Conservation (phyloP, 1,140 invertebrate species). For the Gonatopus flavifemur region DNA sequence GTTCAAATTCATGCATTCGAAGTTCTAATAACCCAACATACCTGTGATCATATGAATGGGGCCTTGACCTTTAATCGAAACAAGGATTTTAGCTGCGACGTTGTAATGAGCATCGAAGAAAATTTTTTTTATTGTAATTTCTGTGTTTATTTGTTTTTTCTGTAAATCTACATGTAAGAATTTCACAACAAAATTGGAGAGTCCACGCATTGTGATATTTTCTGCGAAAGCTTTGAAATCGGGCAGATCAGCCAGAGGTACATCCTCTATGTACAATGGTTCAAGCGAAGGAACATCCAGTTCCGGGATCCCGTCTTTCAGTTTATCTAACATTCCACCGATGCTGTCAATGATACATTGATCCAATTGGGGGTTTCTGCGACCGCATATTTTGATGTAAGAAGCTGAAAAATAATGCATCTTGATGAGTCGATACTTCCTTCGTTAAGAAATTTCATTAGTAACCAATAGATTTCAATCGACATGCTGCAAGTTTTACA, state of each 20-base stretch:
- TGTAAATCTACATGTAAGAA: slow-evolving; percentile 59
- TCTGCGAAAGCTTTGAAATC: slow-evolving; percentile 54
- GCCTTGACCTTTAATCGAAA: slow-evolving; percentile 39
- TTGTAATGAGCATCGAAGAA: slow-evolving; percentile 62
- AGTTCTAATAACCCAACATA: no score
- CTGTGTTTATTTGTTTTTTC: slow-evolving; percentile 51
- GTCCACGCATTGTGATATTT: slow-evolving; percentile 58
- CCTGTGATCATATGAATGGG: slow-evolving; percentile 31
- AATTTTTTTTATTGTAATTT: slow-evolving; percentile 53
- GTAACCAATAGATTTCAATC: no score
- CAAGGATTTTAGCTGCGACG: slow-evolving; percentile 60
- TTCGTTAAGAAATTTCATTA: no score
- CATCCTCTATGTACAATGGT: slow-evolving; percentile 60
- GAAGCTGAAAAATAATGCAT: slow-evolving; percentile 64
- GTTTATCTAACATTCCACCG: slow-evolving; percentile 53
- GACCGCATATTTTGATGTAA: slow-evolving; percentile 67
- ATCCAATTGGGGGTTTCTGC: slow-evolving; percentile 62
- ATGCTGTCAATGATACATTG: slow-evolving; percentile 63
- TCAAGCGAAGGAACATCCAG: slow-evolving; percentile 65
- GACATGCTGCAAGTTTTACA: no score
- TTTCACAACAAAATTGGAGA: slow-evolving; percentile 57
- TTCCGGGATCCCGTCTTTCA: slow-evolving; percentile 65
- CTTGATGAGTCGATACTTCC: no score
- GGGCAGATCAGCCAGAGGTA: slow-evolving; percentile 46
- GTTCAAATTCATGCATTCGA: no score